Percentiles rank a stretch among this genome's conserved stretches.
Conservation (phyloP, 2,113 vertebrate species). For the Hippoglossus stenolepis region DNA sequence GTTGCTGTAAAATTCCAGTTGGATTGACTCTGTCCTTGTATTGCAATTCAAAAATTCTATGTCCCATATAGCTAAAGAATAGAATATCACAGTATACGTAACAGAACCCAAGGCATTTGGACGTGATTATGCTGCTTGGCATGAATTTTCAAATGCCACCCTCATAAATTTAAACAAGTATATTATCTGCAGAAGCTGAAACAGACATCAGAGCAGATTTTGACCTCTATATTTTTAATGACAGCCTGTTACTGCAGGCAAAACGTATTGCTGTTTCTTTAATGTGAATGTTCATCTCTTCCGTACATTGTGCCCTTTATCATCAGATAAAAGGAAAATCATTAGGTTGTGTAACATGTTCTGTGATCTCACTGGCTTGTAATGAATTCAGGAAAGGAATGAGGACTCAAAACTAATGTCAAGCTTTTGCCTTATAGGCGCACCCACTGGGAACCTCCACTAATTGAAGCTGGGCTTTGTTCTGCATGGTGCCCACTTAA, state of each 20-base stretch:
- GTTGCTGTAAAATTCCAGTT: too few relatives aligned
- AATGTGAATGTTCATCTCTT: conserved; percentile 24
- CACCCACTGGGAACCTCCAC: conserved; percentile 57
- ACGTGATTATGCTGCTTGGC: not conserved
- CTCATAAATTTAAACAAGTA: not conserved
- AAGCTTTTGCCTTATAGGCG: conserved; percentile 57
- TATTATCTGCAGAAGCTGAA: not conserved
- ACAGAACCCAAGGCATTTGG: not conserved
- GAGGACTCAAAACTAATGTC: conserved; percentile 35
- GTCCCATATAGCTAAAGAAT: too few relatives aligned
- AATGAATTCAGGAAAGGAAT: conserved; percentile 44
- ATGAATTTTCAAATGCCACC: not conserved
- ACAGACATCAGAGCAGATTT: conserved; percentile 2
- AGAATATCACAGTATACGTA: not conserved
- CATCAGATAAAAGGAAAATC: conserved; percentile 53
- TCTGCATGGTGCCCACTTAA: conserved; percentile 50
- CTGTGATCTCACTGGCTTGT: conserved; percentile 58
- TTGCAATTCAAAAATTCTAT: too few relatives aligned
- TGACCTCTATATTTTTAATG: conserved; percentile 16
- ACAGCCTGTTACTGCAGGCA: conserved; percentile 3
- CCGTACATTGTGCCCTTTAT: conserved; percentile 14
- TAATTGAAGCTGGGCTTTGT: conserved; percentile 67
- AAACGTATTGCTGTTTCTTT: conserved; percentile 14
- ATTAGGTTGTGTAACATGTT: conserved; percentile 51
- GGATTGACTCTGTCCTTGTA: too few relatives aligned